Conservation (phyloP, 2,888 invertebrate species). For the Lathronympha strigana region DNA sequence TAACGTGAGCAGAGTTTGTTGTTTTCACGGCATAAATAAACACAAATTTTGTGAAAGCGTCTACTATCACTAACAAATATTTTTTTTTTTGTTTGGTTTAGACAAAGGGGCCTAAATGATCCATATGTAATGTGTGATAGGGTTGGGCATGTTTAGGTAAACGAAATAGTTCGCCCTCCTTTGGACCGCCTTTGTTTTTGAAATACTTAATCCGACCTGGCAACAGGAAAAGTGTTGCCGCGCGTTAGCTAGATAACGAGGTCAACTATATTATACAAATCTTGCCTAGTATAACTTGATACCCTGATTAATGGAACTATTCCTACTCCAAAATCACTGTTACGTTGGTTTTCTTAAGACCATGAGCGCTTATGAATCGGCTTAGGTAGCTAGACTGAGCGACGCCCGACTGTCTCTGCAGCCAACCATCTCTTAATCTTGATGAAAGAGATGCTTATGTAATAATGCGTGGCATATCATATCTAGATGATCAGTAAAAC, state of each 20-base stretch:
- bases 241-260: slow-evolving; percentile 26
- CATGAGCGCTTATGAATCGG: neutral
- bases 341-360: neutral
- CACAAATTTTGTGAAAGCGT: too few species aligned
- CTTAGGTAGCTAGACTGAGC: slow-evolving; percentile 33
- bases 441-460: neutral
- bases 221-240: slow-evolving; percentile 13
- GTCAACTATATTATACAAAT: slow-evolving; percentile 16
- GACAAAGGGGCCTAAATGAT: too few species aligned
- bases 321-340: neutral
- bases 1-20: too few species aligned
- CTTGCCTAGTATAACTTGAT: neutral
- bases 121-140: too few species aligned
- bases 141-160: too few species aligned
- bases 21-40: too few species aligned
- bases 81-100: too few species aligned
- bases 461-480: neutral
- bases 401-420: slow-evolving; percentile 41
- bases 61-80: too few species aligned
- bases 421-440: slow-evolving; percentile 6
- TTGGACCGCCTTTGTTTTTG: too few species aligned
- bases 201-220: slow-evolving; percentile 2
- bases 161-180: too few species aligned
- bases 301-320: neutral
- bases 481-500: too few species aligned